Evolutionary conservation across 2,888 invertebrate genomes (phyloP).

Genomic region (Epinotia demarniana): DNA sequence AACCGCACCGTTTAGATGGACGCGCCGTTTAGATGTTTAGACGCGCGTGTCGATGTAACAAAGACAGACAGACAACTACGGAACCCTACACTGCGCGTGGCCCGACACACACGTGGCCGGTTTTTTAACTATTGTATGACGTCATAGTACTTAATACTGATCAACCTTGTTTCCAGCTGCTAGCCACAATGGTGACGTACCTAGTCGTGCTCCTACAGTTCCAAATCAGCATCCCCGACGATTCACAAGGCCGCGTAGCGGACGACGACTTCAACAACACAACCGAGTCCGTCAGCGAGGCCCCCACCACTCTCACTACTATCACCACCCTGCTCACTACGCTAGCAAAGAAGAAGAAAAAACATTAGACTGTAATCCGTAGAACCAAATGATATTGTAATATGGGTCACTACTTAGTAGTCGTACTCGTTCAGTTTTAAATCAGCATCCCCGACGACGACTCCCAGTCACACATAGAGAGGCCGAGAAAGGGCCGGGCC

Average conservation of each 20-base stretch:
- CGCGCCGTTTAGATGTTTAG: too few relatives aligned
- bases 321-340: conserved; percentile 68
- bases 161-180: conserved; percentile 76
- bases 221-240: conserved; percentile 90
- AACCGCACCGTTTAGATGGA: too few relatives aligned
- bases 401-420: background rate
- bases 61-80: too few relatives aligned
- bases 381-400: background rate
- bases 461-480: too few relatives aligned
- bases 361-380: conserved; percentile 53
- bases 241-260: conserved; percentile 54
- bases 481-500: background rate
- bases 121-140: background rate
- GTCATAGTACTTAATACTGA: background rate
- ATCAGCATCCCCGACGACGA: too few relatives aligned
- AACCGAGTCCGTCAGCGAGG: conserved; percentile 56
- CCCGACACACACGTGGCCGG: too few relatives aligned
- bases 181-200: conserved; percentile 91
- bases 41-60: too few relatives aligned
- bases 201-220: conserved; percentile 89
- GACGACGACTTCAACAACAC: conserved; percentile 50
- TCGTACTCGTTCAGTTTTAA: background rate
- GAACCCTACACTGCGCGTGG: too few relatives aligned
- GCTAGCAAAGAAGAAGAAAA: conserved; percentile 72
- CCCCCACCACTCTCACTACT: conserved; percentile 61